Evolutionary conservation across 35 echinoderm and acorn worm genomes (phyloP).

Genomic region (Lytechinus pictus): DNA sequence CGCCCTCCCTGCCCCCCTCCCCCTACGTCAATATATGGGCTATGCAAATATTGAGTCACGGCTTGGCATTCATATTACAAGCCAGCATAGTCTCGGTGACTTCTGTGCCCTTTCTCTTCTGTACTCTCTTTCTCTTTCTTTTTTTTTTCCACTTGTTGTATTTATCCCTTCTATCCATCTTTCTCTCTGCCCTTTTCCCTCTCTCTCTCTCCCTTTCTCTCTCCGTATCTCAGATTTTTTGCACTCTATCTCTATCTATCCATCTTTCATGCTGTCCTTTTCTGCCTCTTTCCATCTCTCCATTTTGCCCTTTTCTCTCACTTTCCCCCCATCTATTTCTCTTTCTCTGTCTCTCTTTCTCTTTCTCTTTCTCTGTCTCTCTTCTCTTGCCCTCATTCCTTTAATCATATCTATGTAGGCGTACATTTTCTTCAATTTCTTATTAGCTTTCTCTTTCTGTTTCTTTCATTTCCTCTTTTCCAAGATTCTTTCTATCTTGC

Average conservation of each 20-base stretch:
- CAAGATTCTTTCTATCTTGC: background rate
- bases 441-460: background rate
- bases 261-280: too few relatives aligned
- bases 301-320: too few relatives aligned
- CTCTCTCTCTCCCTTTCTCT: background rate
- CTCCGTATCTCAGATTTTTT: too few relatives aligned
- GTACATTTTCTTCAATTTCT: too few relatives aligned
- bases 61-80: background rate
- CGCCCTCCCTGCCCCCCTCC: background rate
- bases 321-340: too few relatives aligned
- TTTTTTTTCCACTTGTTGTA: background rate
- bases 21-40: constrained; percentile 31
- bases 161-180: background rate
- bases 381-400: too few relatives aligned
- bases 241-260: too few relatives aligned
- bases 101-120: background rate
- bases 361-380: too few relatives aligned
- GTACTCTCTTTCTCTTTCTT: background rate
- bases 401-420: too few relatives aligned
- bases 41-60: constrained; percentile 40
- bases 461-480: background rate
- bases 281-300: too few relatives aligned
- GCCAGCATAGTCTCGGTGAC: background rate
- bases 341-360: too few relatives aligned
- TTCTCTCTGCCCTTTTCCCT: background rate